These are phyloP conservation scores for Phyllotreta striolata DNA, from an alignment of 2,888 invertebrate species.

Conservation along the genomic window DNA sequence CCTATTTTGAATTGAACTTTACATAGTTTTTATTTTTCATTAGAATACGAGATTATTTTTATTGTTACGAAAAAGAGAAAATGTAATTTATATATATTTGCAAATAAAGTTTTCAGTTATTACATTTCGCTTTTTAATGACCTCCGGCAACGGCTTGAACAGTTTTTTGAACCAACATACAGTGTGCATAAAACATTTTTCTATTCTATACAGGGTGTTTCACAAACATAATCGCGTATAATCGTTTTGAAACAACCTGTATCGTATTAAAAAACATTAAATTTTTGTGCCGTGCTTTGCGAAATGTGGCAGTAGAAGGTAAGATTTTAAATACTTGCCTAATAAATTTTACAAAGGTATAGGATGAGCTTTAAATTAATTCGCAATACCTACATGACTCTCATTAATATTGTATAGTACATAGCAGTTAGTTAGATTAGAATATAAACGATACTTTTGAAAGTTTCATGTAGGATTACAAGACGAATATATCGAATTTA, in stretches of 20 bases:
- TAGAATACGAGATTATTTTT: conserved; percentile 50
- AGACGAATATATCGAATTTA: not conserved
- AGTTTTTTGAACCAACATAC: conserved; percentile 39
- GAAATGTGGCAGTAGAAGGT: conserved; percentile 25
- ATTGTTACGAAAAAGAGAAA: conserved; percentile 53
- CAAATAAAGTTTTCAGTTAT: conserved; percentile 60
- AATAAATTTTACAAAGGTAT: not conserved
- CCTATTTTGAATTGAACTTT: conserved; percentile 28
- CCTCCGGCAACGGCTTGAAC: conserved; percentile 45
- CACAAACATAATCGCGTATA: too few relatives aligned
- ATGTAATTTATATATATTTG: conserved; percentile 58
- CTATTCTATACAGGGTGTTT: conserved; percentile 5
- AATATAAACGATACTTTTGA: not conserved
- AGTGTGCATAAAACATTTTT: too few relatives aligned
- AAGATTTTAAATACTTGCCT: conserved; percentile 17
- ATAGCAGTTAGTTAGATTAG: too few relatives aligned
- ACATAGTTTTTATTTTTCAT: conserved; percentile 44
- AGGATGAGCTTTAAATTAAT: conserved; percentile 3
- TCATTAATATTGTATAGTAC: too few relatives aligned
- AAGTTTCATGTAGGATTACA: not conserved
- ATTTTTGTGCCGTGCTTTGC: conserved; percentile 20
- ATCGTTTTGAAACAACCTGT: too few relatives aligned
- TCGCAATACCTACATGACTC: too few relatives aligned
- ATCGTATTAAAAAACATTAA: not conserved
- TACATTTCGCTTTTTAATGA: conserved; percentile 56